These are phyloP conservation scores for Melanotaenia nigrans DNA, from an alignment of 2,797 vertebrate genomes.

Conservation along the genomic window DNA sequence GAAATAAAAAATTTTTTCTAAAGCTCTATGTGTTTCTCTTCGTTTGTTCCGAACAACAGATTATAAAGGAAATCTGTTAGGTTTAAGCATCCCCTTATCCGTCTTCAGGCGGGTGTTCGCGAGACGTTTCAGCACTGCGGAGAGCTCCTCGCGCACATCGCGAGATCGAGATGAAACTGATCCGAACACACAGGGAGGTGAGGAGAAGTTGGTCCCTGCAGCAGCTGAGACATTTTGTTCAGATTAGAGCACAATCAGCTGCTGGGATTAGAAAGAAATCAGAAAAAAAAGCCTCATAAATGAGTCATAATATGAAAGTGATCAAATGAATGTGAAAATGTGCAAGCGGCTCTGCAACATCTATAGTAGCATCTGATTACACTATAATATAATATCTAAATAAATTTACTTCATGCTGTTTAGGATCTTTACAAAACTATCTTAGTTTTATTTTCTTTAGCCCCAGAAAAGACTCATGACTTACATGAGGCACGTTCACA, in stretches of 20 bases:
- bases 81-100: neutral
- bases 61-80: neutral
- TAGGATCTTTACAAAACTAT: neutral
- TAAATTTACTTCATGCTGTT: no score
- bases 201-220: neutral
- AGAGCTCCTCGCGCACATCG: constrained; percentile 57
- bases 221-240: neutral
- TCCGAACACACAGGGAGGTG: neutral
- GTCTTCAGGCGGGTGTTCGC: neutral
- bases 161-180: constrained; percentile 2
- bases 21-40: neutral
- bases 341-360: no score
- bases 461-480: neutral
- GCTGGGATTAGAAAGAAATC: neutral
- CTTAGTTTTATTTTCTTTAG: neutral
- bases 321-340: no score
- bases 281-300: no score
- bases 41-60: neutral
- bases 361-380: no score
- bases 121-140: constrained; percentile 60
- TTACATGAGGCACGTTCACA: neutral
- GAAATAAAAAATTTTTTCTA: neutral
- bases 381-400: no score
- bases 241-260: neutral
- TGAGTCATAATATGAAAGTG: no score